phyloP scores from a whole-genome alignment of 2,797 vertebrate genomes.

The Gila robusta region DNA sequence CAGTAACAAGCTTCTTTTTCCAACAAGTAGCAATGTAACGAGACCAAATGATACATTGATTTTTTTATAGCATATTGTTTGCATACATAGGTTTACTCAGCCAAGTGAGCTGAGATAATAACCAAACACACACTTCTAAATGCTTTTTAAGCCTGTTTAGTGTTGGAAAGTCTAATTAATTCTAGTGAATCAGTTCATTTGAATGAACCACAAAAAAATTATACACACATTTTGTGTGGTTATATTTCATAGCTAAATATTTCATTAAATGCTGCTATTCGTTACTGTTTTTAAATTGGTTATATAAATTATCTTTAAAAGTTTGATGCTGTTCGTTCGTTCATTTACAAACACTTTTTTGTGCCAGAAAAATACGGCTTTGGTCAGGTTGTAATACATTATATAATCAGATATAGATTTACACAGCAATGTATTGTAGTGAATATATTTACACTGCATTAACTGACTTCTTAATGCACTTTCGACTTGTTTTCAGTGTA shows the following conservation, averaged over 20 bases:
- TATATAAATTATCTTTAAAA: not conserved
- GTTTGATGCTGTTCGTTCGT: not conserved
- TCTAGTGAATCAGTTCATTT: not conserved
- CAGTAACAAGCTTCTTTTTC: not conserved
- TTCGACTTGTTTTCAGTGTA: not conserved
- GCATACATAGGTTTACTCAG: not conserved
- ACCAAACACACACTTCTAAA: not conserved
- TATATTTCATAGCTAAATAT: not conserved
- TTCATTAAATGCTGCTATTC: not conserved
- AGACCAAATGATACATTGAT: not conserved
- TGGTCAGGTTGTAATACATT: not conserved
- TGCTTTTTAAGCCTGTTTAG: not conserved
- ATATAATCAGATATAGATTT: not conserved
- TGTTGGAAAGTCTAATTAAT: not conserved
- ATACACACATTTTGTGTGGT: not conserved
- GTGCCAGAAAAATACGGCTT: not conserved
- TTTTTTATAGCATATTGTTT: not conserved
- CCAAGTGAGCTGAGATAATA: not conserved
- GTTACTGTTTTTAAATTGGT: not conserved
- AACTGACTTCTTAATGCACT: not conserved
- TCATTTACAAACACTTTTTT: not conserved
- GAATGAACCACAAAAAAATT: not conserved
- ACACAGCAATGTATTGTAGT: not conserved
- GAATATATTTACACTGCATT: not conserved
- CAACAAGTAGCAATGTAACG: not conserved